These are phyloP conservation scores for Linepithema humile DNA, from an alignment of 1,140 invertebrate species.

Conservation along the genomic window DNA sequence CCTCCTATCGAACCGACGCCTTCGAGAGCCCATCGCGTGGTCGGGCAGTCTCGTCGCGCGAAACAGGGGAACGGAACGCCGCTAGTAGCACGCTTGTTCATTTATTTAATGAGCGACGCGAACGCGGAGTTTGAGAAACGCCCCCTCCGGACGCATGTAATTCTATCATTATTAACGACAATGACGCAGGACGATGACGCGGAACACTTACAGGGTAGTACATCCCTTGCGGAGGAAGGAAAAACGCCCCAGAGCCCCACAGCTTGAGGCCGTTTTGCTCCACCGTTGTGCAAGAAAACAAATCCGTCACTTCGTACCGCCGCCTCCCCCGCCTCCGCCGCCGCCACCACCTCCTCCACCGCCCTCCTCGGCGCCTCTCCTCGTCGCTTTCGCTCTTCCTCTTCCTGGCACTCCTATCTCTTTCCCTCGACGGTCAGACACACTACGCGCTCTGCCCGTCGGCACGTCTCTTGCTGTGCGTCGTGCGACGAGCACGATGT, in stretches of 20 bases:
- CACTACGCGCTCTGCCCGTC: slow-evolving; percentile 25
- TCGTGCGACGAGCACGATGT: slow-evolving; percentile 42
- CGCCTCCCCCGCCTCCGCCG: slow-evolving; percentile 58
- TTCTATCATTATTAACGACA: neutral
- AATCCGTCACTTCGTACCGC: slow-evolving; percentile 73
- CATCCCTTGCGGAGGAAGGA: slow-evolving; percentile 96
- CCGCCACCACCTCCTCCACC: slow-evolving; percentile 38
- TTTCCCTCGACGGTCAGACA: slow-evolving; percentile 19
- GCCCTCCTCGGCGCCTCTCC: neutral
- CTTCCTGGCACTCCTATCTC: slow-evolving; percentile 15
- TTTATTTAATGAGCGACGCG: slow-evolving; percentile 19
- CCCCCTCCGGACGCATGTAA: too few relatives aligned
- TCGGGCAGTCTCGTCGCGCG: slow-evolving; percentile 17
- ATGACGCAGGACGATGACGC: slow-evolving; percentile 8
- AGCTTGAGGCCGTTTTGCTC: slow-evolving; percentile 93
- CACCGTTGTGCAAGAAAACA: slow-evolving; percentile 80
- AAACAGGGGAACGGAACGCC: slow-evolving; percentile 1
- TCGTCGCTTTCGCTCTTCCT: neutral
- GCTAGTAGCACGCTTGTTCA: slow-evolving; percentile 2
- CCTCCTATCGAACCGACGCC: slow-evolving; percentile 67
- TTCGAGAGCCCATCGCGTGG: slow-evolving; percentile 32
- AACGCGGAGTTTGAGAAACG: slow-evolving; percentile 57
- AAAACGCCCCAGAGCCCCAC: slow-evolving; percentile 96
- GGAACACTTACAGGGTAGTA: slow-evolving; percentile 94
- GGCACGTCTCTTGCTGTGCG: neutral